Base-by-base conservation (phyloP, 2,113 vertebrate species). In the Chauna torquata region DNA sequence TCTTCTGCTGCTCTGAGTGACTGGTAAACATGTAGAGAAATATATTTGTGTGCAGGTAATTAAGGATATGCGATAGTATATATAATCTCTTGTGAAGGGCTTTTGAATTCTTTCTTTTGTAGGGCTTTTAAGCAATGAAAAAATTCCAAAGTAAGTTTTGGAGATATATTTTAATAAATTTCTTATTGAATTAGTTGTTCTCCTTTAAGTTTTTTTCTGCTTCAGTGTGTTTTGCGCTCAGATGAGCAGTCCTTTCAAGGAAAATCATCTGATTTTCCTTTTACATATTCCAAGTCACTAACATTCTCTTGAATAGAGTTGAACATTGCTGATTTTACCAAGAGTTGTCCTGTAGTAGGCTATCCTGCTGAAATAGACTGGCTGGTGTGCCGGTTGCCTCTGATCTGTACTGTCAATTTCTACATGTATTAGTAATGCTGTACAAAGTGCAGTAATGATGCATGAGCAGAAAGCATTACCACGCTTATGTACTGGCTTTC, bases 1-100 rank as follows among this genome's bases (percentile, higher is more conserved):
- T 88, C 74, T 72, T 87, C 82, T 96, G 54, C 76, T 20, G 40
- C 84, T 94, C 75, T 3, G 22, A 74, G 81, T 96, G 82, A 92
- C 70, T 76, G 90, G 89, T 93, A 52, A 54, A 32, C 15, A 16
- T 80, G 61, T 84, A 92, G 70, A 91, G 66, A 30, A 94, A 25
- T 57, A 3, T 20, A 88, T 82, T 57, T 94, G 82, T 81, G 72
- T 34, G 34, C 54, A 91, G 72, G 74, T 95, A 91, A 93, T 90
- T 92, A 92, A 96, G 30, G 47, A 24, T 77, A 58, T 64, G 30
- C n/a, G 19, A 18, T 16, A 74, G 15, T 18, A 16, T 18, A 20
- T 36, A 8, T 57, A 38, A 52, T 36, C 49, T 89, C 6, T 42
- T 78, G 27, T 92, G 62, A 94, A 70, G 84, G 49, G 40, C 25